Evolutionary conservation across 2,797 vertebrate genomes (phyloP).

Genomic region (Sebastolobus alascanus): DNA sequence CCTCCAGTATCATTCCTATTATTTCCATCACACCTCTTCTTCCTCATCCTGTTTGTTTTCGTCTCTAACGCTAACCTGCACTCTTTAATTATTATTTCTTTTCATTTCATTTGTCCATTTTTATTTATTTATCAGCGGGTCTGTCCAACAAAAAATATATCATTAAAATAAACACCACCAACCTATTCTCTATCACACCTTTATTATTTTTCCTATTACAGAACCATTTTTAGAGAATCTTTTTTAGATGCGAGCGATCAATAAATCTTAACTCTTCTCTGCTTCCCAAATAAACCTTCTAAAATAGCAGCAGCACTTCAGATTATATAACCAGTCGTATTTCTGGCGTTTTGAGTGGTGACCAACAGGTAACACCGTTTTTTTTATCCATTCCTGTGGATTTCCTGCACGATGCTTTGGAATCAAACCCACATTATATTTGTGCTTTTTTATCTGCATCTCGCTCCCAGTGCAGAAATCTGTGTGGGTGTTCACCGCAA

Average conservation of each 20-base stretch:
- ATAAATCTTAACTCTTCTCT: slow-evolving; percentile 10
- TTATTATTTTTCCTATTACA: neutral
- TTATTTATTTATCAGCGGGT: neutral
- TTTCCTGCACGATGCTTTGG: slow-evolving; percentile 56
- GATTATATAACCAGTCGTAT: slow-evolving; percentile 63
- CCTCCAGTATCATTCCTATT: neutral
- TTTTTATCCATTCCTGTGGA: slow-evolving; percentile 20
- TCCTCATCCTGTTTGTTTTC: neutral
- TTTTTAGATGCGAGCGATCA: neutral
- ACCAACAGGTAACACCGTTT: slow-evolving; percentile 60
- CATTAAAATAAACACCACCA: neutral
- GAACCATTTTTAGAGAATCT: neutral
- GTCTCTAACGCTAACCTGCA: neutral
- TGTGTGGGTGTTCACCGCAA: slow-evolving; percentile 76
- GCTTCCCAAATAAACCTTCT: neutral
- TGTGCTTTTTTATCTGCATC: slow-evolving; percentile 68
- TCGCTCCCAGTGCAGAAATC: slow-evolving; percentile 61
- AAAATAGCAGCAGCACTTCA: slow-evolving; percentile 45
- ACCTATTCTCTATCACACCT: neutral
- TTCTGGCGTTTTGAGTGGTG: slow-evolving; percentile 56
- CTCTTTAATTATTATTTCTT: neutral
- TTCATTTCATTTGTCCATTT: neutral
- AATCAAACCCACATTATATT: slow-evolving; percentile 57
- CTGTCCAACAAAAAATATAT: neutral
- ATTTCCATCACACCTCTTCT: neutral